Conservation (phyloP, 2,113 vertebrate genomes). For the Bothrops jararaca region DNA sequence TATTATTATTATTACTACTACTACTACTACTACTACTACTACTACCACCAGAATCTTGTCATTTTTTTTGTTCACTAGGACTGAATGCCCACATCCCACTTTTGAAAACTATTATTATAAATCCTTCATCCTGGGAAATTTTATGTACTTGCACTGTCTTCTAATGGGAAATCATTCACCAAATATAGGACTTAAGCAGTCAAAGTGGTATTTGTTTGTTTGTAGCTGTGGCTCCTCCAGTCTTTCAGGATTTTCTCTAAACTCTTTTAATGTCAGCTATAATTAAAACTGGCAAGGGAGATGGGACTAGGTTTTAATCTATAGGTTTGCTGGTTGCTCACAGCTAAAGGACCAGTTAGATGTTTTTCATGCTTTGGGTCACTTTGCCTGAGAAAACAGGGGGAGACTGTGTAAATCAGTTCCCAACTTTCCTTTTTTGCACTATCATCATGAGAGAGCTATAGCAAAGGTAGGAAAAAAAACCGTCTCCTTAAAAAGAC, state of each 20-base stretch:
- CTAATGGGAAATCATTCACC: background rate
- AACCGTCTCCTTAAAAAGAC: background rate
- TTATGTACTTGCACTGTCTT: background rate
- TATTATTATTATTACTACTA: too few relatives aligned
- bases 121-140: background rate
- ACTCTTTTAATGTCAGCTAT: background rate
- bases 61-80: background rate
- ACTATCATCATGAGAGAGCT: background rate
- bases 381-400: background rate
- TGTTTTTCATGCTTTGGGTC: background rate
- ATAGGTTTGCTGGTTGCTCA: background rate
- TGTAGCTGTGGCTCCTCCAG: background rate
- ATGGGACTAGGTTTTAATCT: background rate
- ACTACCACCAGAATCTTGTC: background rate
- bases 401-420: background rate
- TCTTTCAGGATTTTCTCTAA: background rate
- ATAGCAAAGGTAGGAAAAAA: background rate
- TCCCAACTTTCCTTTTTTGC: background rate
- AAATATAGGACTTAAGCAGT: background rate
- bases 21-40: too few relatives aligned
- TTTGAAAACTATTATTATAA: background rate
- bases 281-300: too few relatives aligned
- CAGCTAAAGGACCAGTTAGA: background rate
- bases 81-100: background rate
- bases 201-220: background rate